These are phyloP conservation scores for Cecidostiba fungosa DNA, from an alignment of 2,888 invertebrate species.

Conservation along the genomic window DNA sequence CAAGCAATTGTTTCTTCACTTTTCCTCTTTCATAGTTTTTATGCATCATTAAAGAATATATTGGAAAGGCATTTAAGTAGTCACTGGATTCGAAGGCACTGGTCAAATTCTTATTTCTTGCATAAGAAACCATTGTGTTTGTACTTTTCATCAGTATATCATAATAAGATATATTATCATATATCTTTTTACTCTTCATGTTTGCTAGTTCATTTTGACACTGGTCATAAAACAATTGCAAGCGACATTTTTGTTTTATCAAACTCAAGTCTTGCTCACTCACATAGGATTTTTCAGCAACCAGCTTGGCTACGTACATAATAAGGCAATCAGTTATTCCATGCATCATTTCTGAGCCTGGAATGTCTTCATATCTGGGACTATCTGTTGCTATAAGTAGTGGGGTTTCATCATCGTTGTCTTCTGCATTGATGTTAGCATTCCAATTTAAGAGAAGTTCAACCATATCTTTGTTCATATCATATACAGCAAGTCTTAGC, in stretches of 20 bases:
- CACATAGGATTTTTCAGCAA: slow-evolving; percentile 43
- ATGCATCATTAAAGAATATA: slow-evolving; percentile 56
- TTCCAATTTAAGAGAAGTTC: slow-evolving; percentile 61
- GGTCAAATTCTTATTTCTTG: slow-evolving; percentile 54
- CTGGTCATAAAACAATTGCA: slow-evolving; percentile 53
- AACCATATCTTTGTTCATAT: slow-evolving; percentile 62
- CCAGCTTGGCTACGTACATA: slow-evolving; percentile 58
- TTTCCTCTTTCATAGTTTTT: slow-evolving; percentile 57
- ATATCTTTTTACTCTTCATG: slow-evolving; percentile 54
- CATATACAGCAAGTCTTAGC: slow-evolving; percentile 59
- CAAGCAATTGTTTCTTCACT: slow-evolving; percentile 54
- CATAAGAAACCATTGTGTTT: slow-evolving; percentile 57
- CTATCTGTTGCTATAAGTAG: slow-evolving; percentile 59
- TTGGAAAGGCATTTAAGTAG: slow-evolving; percentile 54
- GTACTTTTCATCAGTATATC: slow-evolving; percentile 60
- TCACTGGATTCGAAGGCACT: slow-evolving; percentile 56
- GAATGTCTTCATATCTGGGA: slow-evolving; percentile 58
- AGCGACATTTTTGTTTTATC: slow-evolving; percentile 46
- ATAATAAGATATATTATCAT: slow-evolving; percentile 54
- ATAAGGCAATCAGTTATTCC: slow-evolving; percentile 56
- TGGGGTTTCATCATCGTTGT: slow-evolving; percentile 55
- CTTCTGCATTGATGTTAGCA: slow-evolving; percentile 59
- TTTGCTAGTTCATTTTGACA: slow-evolving; percentile 45
- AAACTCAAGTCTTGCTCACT: slow-evolving; percentile 57
- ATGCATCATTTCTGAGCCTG: slow-evolving; percentile 58